A percentile compares a stretch with the other conserved stretches of the same genome.
phyloP scores from a whole-genome alignment of 1,140 invertebrate genomes.

The Formica selysi region DNA sequence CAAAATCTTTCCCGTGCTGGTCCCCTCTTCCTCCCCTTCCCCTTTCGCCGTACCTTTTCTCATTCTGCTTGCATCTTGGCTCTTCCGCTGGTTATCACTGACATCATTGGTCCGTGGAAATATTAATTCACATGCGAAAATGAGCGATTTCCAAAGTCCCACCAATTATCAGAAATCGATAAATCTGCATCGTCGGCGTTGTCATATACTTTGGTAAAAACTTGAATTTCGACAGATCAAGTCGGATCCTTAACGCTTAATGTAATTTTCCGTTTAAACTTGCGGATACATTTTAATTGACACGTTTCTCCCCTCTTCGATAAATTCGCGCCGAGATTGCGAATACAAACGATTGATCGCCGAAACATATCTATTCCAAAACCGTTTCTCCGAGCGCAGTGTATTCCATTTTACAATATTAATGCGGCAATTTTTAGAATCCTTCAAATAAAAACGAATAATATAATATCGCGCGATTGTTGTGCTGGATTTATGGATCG shows the following conservation, averaged over 20 bases:
- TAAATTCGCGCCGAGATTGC: background rate
- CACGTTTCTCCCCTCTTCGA: background rate
- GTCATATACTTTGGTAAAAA: background rate
- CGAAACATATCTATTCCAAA: background rate
- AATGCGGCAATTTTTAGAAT: background rate
- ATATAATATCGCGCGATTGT: background rate
- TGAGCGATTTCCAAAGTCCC: conserved; percentile 57
- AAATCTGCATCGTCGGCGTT: background rate
- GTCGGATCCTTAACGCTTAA: background rate
- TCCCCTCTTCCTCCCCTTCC: background rate
- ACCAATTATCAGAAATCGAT: conserved; percentile 52
- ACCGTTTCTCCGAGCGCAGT: background rate
- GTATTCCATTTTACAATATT: no score
- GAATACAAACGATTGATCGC: background rate
- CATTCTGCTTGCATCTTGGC: background rate
- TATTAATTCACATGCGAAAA: conserved; percentile 53
- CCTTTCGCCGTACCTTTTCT: background rate
- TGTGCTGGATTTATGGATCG: background rate
- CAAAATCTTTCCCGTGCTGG: conserved; percentile 68
- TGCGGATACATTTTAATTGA: background rate
- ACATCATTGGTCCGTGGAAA: conserved; percentile 55
- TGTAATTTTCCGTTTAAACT: background rate
- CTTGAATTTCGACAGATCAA: background rate
- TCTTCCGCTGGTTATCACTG: conserved; percentile 26
- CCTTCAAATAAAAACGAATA: background rate